Base-by-base conservation (phyloP, 2,888 invertebrate genomes). In the Bugulina stolonifera region DNA sequence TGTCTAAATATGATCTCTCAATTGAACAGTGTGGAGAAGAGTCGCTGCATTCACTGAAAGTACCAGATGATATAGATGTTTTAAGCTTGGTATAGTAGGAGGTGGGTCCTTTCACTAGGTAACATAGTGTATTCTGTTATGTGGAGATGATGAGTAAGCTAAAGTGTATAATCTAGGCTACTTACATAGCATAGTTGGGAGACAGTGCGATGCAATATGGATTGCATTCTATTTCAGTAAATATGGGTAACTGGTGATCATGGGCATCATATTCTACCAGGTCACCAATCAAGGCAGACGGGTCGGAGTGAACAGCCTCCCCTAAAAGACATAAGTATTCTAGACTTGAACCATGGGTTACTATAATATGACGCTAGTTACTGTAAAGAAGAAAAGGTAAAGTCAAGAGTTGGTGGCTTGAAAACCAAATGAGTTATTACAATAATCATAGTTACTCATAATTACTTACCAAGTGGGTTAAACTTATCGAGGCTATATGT, bases 401-500 rank as follows among this genome's bases (percentile, higher is more conserved):
- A n/a, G n/a, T n/a, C n/a, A n/a, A n/a, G n/a, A n/a, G n/a, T n/a
- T n/a, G n/a, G n/a, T n/a, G n/a, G n/a, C n/a, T n/a, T n/a, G n/a
- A n/a, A n/a, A n/a, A n/a, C n/a, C n/a, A n/a, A n/a, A n/a, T n/a
- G n/a, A n/a, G n/a, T n/a, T n/a, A n/a, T n/a, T n/a, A n/a, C n/a
- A n/a, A n/a, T n/a, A n/a, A n/a, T n/a, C n/a, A n/a, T n/a, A n/a
- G 43, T 18, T 43, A 43, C 43, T 43, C 43, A 43, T 43, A 43
- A 18, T 5, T 25, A 25, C 64, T 32, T 32, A 64, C 64, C 64
- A 22, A 64, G 64, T 64, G 64, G 64, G 34, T 64, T 64, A n/a
- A 64, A 64, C 14, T 64, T 14, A 64, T 64, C 64, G 5, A 64
- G n/a, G 32, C 27, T 64, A n/a, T 64, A 64, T 29, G 5, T 32